These are phyloP conservation scores for Nomada fucata DNA, from an alignment of 2,888 invertebrate genomes.

Conservation along the genomic window DNA sequence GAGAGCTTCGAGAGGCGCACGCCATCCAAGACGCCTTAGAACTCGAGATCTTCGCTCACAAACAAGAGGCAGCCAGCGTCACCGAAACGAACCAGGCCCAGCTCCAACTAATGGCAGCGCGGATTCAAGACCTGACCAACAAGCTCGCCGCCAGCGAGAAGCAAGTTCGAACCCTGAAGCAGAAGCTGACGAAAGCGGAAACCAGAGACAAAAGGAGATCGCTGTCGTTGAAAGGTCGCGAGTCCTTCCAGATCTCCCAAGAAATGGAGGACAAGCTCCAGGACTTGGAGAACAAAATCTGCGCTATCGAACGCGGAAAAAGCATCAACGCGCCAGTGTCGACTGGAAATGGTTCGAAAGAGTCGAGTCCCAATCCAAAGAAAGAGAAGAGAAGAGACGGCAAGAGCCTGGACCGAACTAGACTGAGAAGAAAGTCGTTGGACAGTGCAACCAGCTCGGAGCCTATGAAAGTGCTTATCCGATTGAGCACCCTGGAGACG, in stretches of 20 bases:
- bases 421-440: slow-evolving; percentile 90
- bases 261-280: slow-evolving; percentile 93
- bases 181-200: slow-evolving; percentile 91
- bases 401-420: slow-evolving; percentile 82
- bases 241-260: slow-evolving; percentile 91
- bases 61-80: slow-evolving; percentile 89
- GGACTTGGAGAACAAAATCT: slow-evolving; percentile 92
- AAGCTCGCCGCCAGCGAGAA: slow-evolving; percentile 93
- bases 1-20: slow-evolving; percentile 92
- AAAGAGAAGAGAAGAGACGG: slow-evolving; percentile 80
- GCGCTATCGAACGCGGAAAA: slow-evolving; percentile 87
- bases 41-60: slow-evolving; percentile 90
- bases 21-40: slow-evolving; percentile 92
- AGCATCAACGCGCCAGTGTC: slow-evolving; percentile 84
- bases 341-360: slow-evolving; percentile 85
- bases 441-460: slow-evolving; percentile 92
- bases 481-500: slow-evolving; percentile 91
- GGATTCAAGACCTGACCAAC: slow-evolving; percentile 93
- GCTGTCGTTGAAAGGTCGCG: slow-evolving; percentile 92
- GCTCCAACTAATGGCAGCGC: slow-evolving; percentile 91
- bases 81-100: slow-evolving; percentile 90
- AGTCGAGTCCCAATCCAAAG: slow-evolving; percentile 85
- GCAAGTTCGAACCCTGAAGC: slow-evolving; percentile 91
- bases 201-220: slow-evolving; percentile 92
- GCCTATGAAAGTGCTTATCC: slow-evolving; percentile 92